Percentiles rank a stretch among this genome's conserved stretches.
These are phyloP conservation scores for Rhinopomastus cyanomelas DNA, from an alignment of 2,113 vertebrate species.

Conservation along the genomic window DNA sequence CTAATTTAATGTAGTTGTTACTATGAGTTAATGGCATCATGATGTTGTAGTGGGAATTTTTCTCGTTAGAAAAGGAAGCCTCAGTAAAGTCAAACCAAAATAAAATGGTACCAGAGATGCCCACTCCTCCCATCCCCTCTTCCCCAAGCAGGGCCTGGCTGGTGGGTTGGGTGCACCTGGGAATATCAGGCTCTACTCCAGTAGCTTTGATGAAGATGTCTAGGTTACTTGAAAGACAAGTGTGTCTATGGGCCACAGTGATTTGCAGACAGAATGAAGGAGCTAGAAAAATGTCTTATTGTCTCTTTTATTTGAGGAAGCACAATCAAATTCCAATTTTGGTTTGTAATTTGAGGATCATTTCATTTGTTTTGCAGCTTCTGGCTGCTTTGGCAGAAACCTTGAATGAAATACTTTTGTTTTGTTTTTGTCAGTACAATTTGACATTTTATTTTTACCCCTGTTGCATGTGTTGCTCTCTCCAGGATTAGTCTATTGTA, in stretches of 20 bases:
- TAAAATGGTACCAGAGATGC: neutral
- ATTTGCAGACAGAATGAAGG: neutral
- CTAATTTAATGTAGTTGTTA: neutral
- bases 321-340: neutral
- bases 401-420: neutral
- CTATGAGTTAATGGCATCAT: neutral
- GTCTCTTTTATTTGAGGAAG: neutral
- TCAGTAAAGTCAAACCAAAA: neutral
- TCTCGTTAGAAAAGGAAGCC: neutral
- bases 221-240: fast-evolving
- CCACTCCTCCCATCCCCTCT: neutral
- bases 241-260: fast-evolving
- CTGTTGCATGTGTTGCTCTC: neutral
- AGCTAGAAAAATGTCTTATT: neutral
- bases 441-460: neutral
- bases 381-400: neutral
- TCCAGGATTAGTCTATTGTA: neutral
- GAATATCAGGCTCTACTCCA: fast-evolving
- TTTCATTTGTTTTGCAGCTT: neutral
- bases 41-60: neutral
- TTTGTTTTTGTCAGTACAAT: neutral
- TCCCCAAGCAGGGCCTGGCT: fast-evolving
- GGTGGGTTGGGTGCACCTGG: neutral
- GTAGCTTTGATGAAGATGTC: neutral
- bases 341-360: neutral